These are phyloP conservation scores for Ditula angustiorana DNA, from an alignment of 2,888 invertebrate species.

Conservation along the genomic window DNA sequence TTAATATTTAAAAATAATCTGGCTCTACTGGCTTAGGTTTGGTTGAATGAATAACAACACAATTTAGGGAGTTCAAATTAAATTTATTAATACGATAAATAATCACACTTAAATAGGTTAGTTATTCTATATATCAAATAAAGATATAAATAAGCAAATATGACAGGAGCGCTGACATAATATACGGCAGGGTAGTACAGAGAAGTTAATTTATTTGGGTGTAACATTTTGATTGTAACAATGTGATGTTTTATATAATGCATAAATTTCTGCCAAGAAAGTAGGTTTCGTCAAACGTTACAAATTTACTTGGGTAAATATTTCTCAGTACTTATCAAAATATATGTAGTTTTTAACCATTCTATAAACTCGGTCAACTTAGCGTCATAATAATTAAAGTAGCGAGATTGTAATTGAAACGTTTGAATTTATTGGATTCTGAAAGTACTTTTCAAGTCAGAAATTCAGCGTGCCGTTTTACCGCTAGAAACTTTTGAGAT, in stretches of 20 bases:
- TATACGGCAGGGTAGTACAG: not conserved
- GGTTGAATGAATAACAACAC: slow-evolving; percentile 7
- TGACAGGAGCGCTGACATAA: slow-evolving; percentile 14
- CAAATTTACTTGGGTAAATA: not conserved
- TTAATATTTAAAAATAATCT: not conserved
- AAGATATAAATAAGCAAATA: slow-evolving; percentile 21
- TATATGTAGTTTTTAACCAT: not conserved
- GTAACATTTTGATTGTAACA: not conserved
- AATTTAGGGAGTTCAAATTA: slow-evolving; percentile 33
- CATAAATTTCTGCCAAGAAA: not conserved
- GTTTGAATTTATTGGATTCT: too few relatives aligned
- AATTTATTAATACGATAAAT: slow-evolving; percentile 39
- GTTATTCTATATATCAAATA: slow-evolving; percentile 32
- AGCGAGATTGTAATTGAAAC: not conserved
- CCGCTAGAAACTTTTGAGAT: too few relatives aligned
- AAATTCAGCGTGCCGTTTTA: not conserved
- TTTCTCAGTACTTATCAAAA: too few relatives aligned
- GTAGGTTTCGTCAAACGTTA: not conserved
- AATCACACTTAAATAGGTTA: slow-evolving; percentile 36
- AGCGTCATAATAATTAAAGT: not conserved
- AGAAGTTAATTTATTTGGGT: not conserved
- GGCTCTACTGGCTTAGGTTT: not conserved
- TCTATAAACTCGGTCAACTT: not conserved
- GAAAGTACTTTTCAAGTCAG: too few relatives aligned
- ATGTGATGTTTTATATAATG: not conserved